phyloP scores from a whole-genome alignment of 1,140 invertebrate genomes.

The Pristionchus pacificus region DNA sequence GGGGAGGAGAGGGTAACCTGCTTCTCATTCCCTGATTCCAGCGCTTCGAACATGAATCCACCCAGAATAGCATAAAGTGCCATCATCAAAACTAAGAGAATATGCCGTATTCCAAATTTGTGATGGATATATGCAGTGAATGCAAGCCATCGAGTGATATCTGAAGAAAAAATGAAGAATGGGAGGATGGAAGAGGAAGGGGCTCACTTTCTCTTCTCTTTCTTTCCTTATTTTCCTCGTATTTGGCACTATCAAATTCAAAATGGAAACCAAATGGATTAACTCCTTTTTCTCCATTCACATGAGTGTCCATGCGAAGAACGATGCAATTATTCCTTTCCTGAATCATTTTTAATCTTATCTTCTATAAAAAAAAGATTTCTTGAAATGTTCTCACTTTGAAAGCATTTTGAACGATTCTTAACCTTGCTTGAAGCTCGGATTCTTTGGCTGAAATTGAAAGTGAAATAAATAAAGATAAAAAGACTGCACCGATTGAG shows the following conservation, averaged over 20 bases:
- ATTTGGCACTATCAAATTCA: neutral
- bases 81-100: neutral
- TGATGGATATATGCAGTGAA: neutral
- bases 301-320: neutral
- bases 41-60: neutral
- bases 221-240: neutral
- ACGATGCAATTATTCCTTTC: neutral
- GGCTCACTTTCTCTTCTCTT: neutral
- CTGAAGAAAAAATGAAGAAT: neutral
- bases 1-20: too few relatives aligned
- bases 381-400: too few relatives aligned
- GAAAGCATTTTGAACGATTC: too few relatives aligned
- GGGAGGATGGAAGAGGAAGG: neutral
- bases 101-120: neutral
- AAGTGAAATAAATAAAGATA: too few relatives aligned
- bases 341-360: neutral
- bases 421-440: too few relatives aligned
- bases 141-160: neutral
- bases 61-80: neutral
- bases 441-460: too few relatives aligned
- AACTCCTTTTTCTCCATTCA: neutral
- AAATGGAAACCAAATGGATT: neutral
- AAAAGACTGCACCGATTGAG: too few relatives aligned
- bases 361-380: too few relatives aligned
- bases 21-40: neutral